Conservation (phyloP, 2,888 invertebrate genomes). For the Macaria notata region DNA sequence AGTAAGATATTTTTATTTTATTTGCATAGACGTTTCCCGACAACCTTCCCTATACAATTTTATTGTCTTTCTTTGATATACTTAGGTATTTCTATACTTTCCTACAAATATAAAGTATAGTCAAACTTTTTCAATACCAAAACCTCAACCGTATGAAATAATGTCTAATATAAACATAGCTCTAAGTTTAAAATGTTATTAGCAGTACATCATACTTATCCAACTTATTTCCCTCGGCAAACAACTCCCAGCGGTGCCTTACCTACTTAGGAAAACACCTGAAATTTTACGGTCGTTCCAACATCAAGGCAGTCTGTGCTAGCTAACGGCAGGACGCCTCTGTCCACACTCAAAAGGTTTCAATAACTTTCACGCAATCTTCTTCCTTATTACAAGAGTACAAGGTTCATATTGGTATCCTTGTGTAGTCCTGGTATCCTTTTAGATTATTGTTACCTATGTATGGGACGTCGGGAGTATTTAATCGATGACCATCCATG, state of each 20-base stretch:
- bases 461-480: constrained; percentile 49
- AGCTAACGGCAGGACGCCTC: constrained; percentile 20
- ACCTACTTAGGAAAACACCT: constrained; percentile 2
- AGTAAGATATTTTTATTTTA: too few relatives aligned
- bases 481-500: constrained; percentile 73
- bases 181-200: constrained; percentile 3
- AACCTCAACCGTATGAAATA: too few relatives aligned
- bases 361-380: constrained; percentile 13
- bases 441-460: constrained; percentile 13
- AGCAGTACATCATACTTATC: constrained; percentile 3
- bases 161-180: neutral
- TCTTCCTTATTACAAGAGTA: constrained; percentile 18
- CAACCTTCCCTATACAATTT: too few relatives aligned
- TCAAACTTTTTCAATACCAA: too few relatives aligned
- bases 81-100: too few relatives aligned
- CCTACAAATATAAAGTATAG: too few relatives aligned
- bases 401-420: constrained; percentile 27
- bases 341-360: constrained; percentile 24
- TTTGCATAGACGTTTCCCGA: too few relatives aligned
- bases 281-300: constrained; percentile 12
- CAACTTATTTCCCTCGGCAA: constrained; percentile 7
- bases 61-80: too few relatives aligned
- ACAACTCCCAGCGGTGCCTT: constrained; percentile 12
- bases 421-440: constrained; percentile 7
- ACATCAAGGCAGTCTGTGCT: constrained; percentile 25